Base-by-base conservation (phyloP, 2,888 invertebrate species). In the Hemithea aestivaria region DNA sequence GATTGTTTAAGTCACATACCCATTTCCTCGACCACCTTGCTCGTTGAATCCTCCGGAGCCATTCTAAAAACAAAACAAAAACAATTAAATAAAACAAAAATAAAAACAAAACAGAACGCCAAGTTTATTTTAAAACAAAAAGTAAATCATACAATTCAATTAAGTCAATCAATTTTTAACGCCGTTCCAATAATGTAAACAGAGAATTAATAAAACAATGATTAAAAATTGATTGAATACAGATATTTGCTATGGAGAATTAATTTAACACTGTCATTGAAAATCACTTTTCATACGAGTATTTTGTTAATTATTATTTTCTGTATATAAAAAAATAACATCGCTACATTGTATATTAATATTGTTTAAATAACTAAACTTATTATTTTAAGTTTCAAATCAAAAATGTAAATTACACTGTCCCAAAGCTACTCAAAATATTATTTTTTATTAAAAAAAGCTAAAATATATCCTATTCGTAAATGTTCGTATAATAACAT, bases 41-140 rank as follows among this genome's bases (percentile, higher is more conserved):
- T 95, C 95, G 42, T 92, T 92, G 47, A 92, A 94, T 48, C 93
- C 89, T 38, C 92, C 93, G 58, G 92, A 91, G 53, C 95, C 95
- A 91, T 94, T 96, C 95, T 95, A 90, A 89, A 92, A 93, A 91
- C 83, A 90, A 90, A 89, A 89, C 88, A 85, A 85, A 83, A 81
- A 76, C 70, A 75, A 73, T 65, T 77, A 58, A 66, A 58, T 61
- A 56, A 56, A 62, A 54, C 58, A 56, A 57, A 64, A 66, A 66
- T 58, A 55, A 66, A 63, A 64, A 51, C 25, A 56, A 73, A 76
- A 67, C 36, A 72, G 75, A 73, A 77, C 51, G 48, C 57, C 63
- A 73, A 73, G 54, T 74, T 74, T 74, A 74, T 78, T 57, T 42
- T 45, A 53, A 66, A 57, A 52, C 59, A 63, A 66, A 58, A 51